These are phyloP conservation scores for Eupithecia pulchellata DNA, from an alignment of 2,888 invertebrate species.

Conservation along the genomic window DNA sequence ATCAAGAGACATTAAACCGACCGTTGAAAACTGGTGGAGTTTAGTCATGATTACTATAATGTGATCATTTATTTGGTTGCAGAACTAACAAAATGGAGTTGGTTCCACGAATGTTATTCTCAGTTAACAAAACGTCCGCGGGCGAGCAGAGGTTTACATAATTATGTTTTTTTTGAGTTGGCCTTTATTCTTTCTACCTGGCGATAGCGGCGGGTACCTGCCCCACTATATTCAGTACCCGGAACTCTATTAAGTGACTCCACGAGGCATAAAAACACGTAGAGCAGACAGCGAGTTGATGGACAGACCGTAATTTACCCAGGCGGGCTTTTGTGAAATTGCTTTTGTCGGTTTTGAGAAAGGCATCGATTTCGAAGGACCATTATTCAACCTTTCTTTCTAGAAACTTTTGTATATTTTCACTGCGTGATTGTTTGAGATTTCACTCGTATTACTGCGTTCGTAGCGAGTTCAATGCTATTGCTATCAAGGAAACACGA, in stretches of 20 bases:
- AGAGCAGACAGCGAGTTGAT: slow-evolving; percentile 64
- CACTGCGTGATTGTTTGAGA: slow-evolving; percentile 23
- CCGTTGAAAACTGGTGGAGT: slow-evolving; percentile 45
- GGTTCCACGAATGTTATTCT: slow-evolving; percentile 49
- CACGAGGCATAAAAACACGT: slow-evolving; percentile 72
- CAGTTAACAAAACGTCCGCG: slow-evolving; percentile 59
- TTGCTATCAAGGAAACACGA: slow-evolving; percentile 42
- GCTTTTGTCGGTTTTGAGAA: slow-evolving; percentile 51
- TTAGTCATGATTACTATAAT: slow-evolving; percentile 50
- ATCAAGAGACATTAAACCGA: slow-evolving; percentile 45
- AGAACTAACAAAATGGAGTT: slow-evolving; percentile 43
- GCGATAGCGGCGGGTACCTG: slow-evolving; percentile 65
- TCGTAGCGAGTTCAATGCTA: slow-evolving; percentile 24
- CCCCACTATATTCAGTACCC: slow-evolving; percentile 71
- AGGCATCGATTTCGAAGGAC: slow-evolving; percentile 39
- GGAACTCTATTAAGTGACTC: slow-evolving; percentile 79
- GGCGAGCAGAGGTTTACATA: slow-evolving; percentile 55
- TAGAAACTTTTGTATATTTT: slow-evolving; percentile 35
- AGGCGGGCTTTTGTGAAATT: slow-evolving; percentile 59
- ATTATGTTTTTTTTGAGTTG: slow-evolving; percentile 60
- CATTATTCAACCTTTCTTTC: slow-evolving; percentile 36
- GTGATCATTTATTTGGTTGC: slow-evolving; percentile 49
- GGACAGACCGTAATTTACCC: slow-evolving; percentile 67
- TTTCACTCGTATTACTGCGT: slow-evolving; percentile 19
- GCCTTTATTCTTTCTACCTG: slow-evolving; percentile 72